Base-by-base conservation (phyloP, 2,888 invertebrate species). In the Acanthopleura granulata region DNA sequence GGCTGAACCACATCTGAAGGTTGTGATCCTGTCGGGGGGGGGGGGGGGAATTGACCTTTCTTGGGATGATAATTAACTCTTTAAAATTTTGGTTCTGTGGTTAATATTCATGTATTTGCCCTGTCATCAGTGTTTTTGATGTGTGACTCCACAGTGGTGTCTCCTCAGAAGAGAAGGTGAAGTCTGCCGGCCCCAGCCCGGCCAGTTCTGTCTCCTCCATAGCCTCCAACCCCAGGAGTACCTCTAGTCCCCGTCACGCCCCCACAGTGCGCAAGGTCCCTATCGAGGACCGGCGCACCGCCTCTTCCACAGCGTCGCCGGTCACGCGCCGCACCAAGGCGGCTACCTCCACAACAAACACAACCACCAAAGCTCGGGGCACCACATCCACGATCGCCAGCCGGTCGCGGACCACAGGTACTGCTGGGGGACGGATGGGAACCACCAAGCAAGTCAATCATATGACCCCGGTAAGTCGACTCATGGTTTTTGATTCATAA, bases 391-490 rank as follows among this genome's bases (percentile, higher is more conserved):
- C 75, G 0, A 69, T 50, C 1, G 73, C 73, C 25, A 72, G 29
- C 25, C 25, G 49, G 3, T 22, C 72, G 0, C 61, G 75, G 18
- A 72, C 66, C 9, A 66, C 72, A 1, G 62, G 72, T 9, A 75
- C 72, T 4, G 30, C 72, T 62, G 49, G 62, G 15, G 71, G 62
- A 40, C 49, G 70, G 51, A 71, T 71, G 11, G 62, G 62, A 18
- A 74, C 72, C 40, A 73, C 80, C 0, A 79, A 75, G 75, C 40
- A 40, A 40, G 80, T 79, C 74, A 80, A 82, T 51, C 81, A 81
- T 62, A 66, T 81, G 0, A 82, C 82, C 66, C 79, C 83, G 76
- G 83, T 83, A 79, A 73, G 79, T 75, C 49, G 40, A 40, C 40
- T 40, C 12, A 49, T 50, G 22, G 12, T 50, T 49, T 72, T 27